Evolutionary conservation across 1,140 invertebrate genomes (phyloP).

Genomic region (Brachionus sp.): DNA sequence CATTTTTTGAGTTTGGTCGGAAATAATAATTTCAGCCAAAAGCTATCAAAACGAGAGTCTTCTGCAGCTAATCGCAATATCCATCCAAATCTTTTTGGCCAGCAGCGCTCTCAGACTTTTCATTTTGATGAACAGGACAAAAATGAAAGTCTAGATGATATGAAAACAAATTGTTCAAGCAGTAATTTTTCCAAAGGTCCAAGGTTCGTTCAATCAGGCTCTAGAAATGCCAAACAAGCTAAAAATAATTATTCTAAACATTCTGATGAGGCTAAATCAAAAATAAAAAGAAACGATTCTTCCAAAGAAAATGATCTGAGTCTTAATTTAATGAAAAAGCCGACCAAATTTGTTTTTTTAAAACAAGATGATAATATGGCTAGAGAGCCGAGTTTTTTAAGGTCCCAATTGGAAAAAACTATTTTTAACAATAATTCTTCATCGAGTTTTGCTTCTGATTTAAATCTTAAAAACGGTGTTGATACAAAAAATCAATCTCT

Average conservation of each 20-base stretch:
- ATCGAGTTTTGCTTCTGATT: background rate
- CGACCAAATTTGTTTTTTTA: background rate
- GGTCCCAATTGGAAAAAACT: background rate
- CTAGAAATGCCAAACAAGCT: background rate
- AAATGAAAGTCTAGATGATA: background rate
- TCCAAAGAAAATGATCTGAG: background rate
- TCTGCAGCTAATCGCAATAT: background rate
- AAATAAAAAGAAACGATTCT: background rate
- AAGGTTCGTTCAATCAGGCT: background rate
- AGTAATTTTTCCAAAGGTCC: background rate
- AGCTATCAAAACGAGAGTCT: background rate
- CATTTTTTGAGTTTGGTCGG: constrained; percentile 24
- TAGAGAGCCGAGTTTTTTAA: constrained; percentile 13
- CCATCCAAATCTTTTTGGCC: background rate
- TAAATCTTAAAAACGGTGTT: background rate
- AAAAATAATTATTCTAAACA: background rate
- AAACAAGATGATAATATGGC: background rate
- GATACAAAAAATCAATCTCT: background rate
- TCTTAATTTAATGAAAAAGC: background rate
- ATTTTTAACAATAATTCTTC: background rate
- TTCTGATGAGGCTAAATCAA: background rate
- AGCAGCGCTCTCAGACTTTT: background rate
- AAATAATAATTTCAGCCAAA: constrained; percentile 5
- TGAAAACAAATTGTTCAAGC: background rate
- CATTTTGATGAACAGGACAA: background rate